Percentiles rank a stretch among this genome's conserved stretches.
Evolutionary conservation across 2,888 invertebrate genomes (phyloP).

Genomic region (Ochropleura leucogaster): DNA sequence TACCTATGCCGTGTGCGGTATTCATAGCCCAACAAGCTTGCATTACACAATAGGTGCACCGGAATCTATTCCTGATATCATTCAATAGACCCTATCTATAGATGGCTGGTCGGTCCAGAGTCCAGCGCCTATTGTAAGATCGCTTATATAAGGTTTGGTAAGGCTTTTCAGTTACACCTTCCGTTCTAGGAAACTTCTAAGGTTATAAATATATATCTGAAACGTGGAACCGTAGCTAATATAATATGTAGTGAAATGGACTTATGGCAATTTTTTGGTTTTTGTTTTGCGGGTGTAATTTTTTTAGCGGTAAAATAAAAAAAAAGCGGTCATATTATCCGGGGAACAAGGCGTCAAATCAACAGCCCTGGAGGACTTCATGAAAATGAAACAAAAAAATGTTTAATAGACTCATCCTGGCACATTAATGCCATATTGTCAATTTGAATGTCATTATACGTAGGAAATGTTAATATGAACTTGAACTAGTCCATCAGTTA

Average conservation of each 20-base stretch:
- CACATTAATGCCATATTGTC: no score
- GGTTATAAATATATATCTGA: conserved; percentile 8
- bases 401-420: no score
- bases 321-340: no score
- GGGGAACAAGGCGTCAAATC: not conserved
- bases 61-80: conserved; percentile 19
- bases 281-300: not conserved
- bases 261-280: not conserved
- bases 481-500: not conserved
- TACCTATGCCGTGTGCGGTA: not conserved
- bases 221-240: not conserved
- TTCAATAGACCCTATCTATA: conserved; percentile 29
- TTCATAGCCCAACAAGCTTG: conserved; percentile 7
- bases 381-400: no score
- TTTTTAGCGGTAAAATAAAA: not conserved
- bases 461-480: not conserved
- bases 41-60: conserved; percentile 37
- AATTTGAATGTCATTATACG: no score
- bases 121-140: conserved; percentile 15
- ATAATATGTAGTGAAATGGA: not conserved
- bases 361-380: no score
- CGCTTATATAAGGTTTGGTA: not conserved
- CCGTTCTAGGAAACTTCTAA: not conserved
- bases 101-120: not conserved
- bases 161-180: conserved; percentile 15